Percentiles rank a stretch among this genome's conserved stretches.
Evolutionary conservation across 92 coral and sea anemone species (phyloP).

Genomic region (Muricea muricata): DNA sequence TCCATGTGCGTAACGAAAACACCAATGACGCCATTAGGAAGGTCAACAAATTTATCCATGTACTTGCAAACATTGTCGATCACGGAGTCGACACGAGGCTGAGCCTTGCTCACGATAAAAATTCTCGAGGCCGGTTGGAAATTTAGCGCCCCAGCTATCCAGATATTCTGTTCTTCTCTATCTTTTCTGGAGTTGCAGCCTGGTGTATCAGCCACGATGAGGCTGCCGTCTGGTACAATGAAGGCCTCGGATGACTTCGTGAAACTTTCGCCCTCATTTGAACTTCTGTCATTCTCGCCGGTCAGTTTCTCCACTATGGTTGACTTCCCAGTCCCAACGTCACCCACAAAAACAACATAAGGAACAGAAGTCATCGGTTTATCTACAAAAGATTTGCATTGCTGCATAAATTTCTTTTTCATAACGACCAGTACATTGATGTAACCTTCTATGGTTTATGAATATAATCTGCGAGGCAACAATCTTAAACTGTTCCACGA

Average conservation of each 20-base stretch:
- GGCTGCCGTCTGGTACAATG: constrained; percentile 60
- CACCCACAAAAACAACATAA: no score
- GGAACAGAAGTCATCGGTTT: no score
- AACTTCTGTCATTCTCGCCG: constrained; percentile 53
- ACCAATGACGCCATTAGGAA: no score
- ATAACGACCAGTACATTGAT: no score
- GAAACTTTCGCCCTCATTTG: constrained; percentile 55
- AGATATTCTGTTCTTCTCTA: no score
- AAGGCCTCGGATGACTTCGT: constrained; percentile 40
- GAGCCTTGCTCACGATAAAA: constrained; percentile 62
- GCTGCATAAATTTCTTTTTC: no score
- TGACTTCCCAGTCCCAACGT: constrained; percentile 53
- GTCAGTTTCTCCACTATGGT: constrained; percentile 49
- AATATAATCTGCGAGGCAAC: no score
- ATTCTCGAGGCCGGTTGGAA: background rate
- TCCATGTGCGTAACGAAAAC: no score
- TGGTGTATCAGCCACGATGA: constrained; percentile 61
- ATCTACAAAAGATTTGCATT: no score
- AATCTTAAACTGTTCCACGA: no score
- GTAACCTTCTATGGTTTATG: no score
- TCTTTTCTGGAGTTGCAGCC: constrained; percentile 46
- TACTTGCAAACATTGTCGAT: constrained; percentile 61
- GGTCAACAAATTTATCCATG: background rate
- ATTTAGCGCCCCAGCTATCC: background rate
- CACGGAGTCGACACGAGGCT: constrained; percentile 55